phyloP scores from a whole-genome alignment of 2,888 invertebrate genomes.

The Pandemis cinnamomeana region DNA sequence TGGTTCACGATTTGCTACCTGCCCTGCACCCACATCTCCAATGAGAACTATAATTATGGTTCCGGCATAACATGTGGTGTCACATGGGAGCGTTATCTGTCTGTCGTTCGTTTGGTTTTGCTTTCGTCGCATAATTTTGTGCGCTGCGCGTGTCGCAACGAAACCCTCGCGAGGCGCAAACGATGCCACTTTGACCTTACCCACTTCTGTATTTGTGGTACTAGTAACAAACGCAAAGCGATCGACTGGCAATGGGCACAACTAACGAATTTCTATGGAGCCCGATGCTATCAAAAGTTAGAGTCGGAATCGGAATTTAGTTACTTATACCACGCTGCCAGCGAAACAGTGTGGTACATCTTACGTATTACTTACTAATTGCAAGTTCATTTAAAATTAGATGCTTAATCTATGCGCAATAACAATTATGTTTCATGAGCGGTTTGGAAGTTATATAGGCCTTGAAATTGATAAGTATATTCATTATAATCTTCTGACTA shows the following conservation, averaged over 20 bases:
- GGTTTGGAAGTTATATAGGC: constrained; percentile 1
- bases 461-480: constrained; percentile 23
- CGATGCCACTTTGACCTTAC: constrained; percentile 74
- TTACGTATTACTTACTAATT: constrained; percentile 46
- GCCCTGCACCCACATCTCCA: constrained; percentile 14
- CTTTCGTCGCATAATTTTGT: constrained; percentile 14
- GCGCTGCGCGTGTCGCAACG: constrained; percentile 47
- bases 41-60: constrained; percentile 23
- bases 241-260: neutral
- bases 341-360: constrained; percentile 13
- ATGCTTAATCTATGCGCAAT: constrained; percentile 36
- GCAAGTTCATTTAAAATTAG: constrained; percentile 49
- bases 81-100: neutral
- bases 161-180: constrained; percentile 64
- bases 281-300: neutral
- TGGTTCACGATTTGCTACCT: constrained; percentile 30
- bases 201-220: constrained; percentile 43
- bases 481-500: neutral
- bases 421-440: constrained; percentile 24
- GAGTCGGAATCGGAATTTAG: neutral
- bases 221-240: constrained; percentile 22
- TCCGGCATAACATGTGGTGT: constrained; percentile 27
- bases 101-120: constrained; percentile 15
- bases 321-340: constrained; percentile 34
- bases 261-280: neutral